Evolutionary conservation across 2,797 vertebrate species (phyloP).

Genomic region (Sebastes itinus): DNA sequence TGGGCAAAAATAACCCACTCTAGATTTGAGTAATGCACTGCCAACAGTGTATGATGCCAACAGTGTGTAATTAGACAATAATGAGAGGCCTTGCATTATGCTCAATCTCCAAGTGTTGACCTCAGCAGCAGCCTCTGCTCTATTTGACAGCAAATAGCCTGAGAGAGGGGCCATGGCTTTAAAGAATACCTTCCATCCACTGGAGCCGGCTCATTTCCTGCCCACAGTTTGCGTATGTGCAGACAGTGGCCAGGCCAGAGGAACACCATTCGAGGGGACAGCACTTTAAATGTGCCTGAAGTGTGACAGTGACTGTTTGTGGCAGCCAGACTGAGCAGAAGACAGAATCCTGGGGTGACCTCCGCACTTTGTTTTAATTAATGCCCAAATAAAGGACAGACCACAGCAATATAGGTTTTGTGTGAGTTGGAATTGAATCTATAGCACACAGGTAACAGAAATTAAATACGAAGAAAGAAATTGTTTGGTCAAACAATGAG

Average conservation of each 20-base stretch:
- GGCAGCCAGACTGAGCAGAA: slow-evolving; percentile 35
- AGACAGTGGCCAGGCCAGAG: slow-evolving; percentile 44
- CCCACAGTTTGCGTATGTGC: slow-evolving; percentile 43
- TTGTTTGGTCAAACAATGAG: slow-evolving; percentile 44
- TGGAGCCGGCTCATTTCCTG: slow-evolving; percentile 64
- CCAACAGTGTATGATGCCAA: slow-evolving; percentile 82
- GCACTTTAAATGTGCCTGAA: slow-evolving; percentile 53
- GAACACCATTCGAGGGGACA: slow-evolving; percentile 73
- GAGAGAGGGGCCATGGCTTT: slow-evolving; percentile 85
- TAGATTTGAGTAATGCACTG: slow-evolving; percentile 81
- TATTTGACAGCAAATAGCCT: slow-evolving; percentile 86
- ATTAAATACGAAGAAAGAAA: slow-evolving; percentile 27
- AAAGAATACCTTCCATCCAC: slow-evolving; percentile 73
- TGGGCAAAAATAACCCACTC: slow-evolving; percentile 83
- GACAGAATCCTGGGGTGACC: slow-evolving; percentile 34
- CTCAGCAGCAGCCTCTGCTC: slow-evolving; percentile 85
- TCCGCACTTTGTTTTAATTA: slow-evolving; percentile 36
- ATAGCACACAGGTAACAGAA: slow-evolving; percentile 28
- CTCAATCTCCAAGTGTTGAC: slow-evolving; percentile 84
- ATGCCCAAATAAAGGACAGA: slow-evolving; percentile 30
- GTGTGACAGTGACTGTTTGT: slow-evolving; percentile 49
- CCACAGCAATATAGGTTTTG: not conserved
- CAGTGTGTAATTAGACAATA: slow-evolving; percentile 87
- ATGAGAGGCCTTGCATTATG: slow-evolving; percentile 81
- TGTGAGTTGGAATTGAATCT: slow-evolving; percentile 36